Evolutionary conservation across 2,888 invertebrate genomes (phyloP).

Genomic region (Seira sanloemensis): DNA sequence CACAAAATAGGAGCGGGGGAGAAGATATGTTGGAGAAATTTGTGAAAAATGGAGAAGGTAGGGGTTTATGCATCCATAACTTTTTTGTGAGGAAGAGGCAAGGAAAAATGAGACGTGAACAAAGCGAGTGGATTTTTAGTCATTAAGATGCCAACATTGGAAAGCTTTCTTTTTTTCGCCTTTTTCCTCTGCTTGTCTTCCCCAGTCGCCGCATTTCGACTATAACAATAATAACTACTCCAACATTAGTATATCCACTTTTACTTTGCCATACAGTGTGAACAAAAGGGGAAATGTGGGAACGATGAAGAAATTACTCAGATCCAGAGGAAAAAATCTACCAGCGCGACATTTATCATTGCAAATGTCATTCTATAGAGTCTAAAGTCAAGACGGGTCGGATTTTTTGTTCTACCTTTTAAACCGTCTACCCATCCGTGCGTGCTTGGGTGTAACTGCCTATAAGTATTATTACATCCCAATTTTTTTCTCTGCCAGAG

Average conservation of each 20-base stretch:
- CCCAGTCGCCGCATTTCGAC: not conserved
- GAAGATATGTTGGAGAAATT: not conserved
- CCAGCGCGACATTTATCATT: slow-evolving; percentile 66
- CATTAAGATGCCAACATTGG: slow-evolving; percentile 69
- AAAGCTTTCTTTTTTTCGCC: slow-evolving; percentile 50
- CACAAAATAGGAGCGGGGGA: not conserved
- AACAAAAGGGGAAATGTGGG: slow-evolving; percentile 46
- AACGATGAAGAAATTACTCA: slow-evolving; percentile 62
- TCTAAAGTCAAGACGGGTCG: slow-evolving; percentile 53
- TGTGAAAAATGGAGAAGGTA: not conserved
- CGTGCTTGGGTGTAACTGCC: too few species aligned
- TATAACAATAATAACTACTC: too few species aligned
- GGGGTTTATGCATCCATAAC: slow-evolving; percentile 53
- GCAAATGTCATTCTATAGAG: slow-evolving; percentile 64
- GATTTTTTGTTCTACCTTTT: slow-evolving; percentile 24
- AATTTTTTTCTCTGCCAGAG: too few species aligned
- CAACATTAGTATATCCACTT: too few species aligned
- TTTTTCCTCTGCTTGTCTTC: slow-evolving; percentile 24
- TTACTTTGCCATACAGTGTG: slow-evolving; percentile 45
- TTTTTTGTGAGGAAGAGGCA: slow-evolving; percentile 52
- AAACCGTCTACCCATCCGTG: too few species aligned
- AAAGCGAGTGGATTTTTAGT: slow-evolving; percentile 64
- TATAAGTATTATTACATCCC: too few species aligned
- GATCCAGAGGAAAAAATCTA: slow-evolving; percentile 59
- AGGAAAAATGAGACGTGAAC: slow-evolving; percentile 62